Evolutionary conservation across 2,113 vertebrate species (phyloP).

Genomic region (Gavia stellata): DNA sequence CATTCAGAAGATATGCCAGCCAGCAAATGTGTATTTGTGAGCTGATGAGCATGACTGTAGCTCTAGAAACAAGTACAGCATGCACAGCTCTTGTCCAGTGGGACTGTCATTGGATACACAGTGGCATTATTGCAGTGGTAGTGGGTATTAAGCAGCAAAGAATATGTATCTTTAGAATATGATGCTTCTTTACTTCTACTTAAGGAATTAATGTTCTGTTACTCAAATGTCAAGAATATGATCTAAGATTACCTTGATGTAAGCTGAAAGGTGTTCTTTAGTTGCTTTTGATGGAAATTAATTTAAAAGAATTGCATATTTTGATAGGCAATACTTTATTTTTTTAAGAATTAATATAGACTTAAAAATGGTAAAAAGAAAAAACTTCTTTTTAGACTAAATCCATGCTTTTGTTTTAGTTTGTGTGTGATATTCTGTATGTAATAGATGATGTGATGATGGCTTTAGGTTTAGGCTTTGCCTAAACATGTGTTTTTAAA

Average conservation of each 20-base stretch:
- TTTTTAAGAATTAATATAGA: background rate
- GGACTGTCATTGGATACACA: too few species aligned
- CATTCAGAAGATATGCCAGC: background rate
- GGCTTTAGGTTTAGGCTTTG: background rate
- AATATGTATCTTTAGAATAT: background rate
- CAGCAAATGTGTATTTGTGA: background rate
- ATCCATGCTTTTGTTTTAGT: background rate
- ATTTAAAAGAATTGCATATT: background rate
- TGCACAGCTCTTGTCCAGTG: background rate
- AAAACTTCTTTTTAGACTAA: background rate
- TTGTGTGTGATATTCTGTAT: background rate
- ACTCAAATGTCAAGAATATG: background rate
- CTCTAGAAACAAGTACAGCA: background rate
- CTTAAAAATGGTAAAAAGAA: background rate
- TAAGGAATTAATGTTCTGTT: background rate
- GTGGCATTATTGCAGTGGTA: accelerated
- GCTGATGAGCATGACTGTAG: background rate
- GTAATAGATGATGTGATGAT: background rate
- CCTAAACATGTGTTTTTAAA: accelerated
- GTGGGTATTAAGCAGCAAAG: background rate
- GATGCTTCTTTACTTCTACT: background rate
- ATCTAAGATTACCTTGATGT: background rate
- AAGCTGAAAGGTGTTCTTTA: background rate
- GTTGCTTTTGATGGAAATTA: background rate
- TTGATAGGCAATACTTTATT: background rate